Conservation (phyloP, 2,888 invertebrate species). For the Oithona nana region DNA sequence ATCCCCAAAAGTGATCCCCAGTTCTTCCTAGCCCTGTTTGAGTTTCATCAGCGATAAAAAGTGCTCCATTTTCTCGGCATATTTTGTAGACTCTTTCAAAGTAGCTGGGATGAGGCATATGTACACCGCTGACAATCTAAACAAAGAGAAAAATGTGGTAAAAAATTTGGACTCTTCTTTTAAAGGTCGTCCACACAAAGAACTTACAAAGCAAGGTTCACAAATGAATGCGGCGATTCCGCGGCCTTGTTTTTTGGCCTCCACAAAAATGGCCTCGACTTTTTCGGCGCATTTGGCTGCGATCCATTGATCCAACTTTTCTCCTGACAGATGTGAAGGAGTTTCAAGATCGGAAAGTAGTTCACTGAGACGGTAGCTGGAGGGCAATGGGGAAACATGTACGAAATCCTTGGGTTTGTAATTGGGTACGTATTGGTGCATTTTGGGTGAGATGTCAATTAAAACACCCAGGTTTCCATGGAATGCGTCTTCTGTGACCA, state of each 20-base stretch:
- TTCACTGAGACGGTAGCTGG: slow-evolving; percentile 22
- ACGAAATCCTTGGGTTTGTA: slow-evolving; percentile 24
- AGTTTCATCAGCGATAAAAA: slow-evolving; percentile 40
- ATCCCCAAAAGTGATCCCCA: slow-evolving; percentile 39
- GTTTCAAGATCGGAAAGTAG: background rate
- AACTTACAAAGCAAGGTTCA: slow-evolving; percentile 24
- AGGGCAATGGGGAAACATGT: slow-evolving; percentile 25
- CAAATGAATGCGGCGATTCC: slow-evolving; percentile 24
- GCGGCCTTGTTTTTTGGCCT: slow-evolving; percentile 18
- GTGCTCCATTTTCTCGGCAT: slow-evolving; percentile 33
- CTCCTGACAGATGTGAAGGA: background rate
- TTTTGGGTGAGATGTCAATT: slow-evolving; percentile 24
- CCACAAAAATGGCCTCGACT: slow-evolving; percentile 17
- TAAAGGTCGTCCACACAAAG: slow-evolving; percentile 18
- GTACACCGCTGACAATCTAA: background rate
- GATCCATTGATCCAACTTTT: background rate
- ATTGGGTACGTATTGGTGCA: slow-evolving; percentile 23
- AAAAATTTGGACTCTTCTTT: background rate
- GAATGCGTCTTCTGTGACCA: slow-evolving; percentile 26
- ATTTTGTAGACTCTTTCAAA: slow-evolving; percentile 25
- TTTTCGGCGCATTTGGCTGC: background rate
- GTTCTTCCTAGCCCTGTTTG: slow-evolving; percentile 39
- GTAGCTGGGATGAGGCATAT: background rate
- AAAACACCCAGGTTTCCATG: slow-evolving; percentile 36
- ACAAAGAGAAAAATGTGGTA: background rate